phyloP scores from a whole-genome alignment of 2,797 vertebrate genomes.

The Agapornis canus region DNA sequence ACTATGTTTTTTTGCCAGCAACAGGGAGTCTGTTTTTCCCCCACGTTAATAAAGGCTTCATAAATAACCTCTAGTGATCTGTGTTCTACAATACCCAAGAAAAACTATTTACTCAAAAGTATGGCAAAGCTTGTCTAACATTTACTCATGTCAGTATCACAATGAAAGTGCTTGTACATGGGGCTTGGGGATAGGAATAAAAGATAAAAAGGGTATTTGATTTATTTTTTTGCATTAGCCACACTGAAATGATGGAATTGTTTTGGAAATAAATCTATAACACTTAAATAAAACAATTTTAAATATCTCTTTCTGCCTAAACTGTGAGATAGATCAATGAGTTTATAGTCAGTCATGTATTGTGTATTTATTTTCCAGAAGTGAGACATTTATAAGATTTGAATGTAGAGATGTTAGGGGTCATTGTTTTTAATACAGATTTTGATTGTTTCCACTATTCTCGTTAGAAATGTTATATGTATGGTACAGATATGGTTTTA shows the following conservation, averaged over 20 bases:
- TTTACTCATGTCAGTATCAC: neutral
- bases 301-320: neutral
- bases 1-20: neutral
- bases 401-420: neutral
- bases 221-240: neutral
- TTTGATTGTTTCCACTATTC: neutral
- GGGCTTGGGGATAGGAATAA: rapidly evolving
- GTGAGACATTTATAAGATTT: neutral
- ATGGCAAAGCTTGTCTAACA: neutral
- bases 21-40: neutral
- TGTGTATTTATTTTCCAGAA: neutral
- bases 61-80: neutral
- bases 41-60: neutral
- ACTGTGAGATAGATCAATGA: neutral
- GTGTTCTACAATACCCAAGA: neutral
- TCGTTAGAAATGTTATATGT: neutral
- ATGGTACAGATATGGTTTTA: neutral
- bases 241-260: neutral
- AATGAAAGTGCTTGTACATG: neutral
- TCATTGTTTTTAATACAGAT: neutral
- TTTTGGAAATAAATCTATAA: neutral
- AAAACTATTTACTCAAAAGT: neutral
- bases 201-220: rapidly evolving
- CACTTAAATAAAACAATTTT: neutral
- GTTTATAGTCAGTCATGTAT: neutral